A percentile compares a stretch with the other conserved stretches of the same genome.
Evolutionary conservation across 2,797 vertebrate genomes (phyloP).

Genomic region (Petrocephalus sullivani): DNA sequence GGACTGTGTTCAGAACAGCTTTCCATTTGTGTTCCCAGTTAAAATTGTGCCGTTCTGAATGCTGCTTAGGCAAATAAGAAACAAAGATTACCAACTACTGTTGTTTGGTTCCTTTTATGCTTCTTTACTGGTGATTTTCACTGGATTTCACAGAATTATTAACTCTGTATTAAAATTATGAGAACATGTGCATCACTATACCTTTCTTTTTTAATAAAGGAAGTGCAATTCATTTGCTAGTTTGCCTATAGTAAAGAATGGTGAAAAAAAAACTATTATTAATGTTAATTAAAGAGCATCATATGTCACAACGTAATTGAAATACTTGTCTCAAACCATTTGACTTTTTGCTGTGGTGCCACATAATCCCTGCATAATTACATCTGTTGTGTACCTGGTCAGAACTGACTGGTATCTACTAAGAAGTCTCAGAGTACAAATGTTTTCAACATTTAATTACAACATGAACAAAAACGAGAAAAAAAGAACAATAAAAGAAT

Average conservation of each 20-base stretch:
- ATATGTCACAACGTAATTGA: background rate
- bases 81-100: background rate
- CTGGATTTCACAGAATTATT: background rate
- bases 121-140: background rate
- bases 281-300: background rate
- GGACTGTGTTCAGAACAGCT: background rate
- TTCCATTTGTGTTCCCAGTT: background rate
- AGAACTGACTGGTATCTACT: background rate
- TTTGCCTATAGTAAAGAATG: background rate
- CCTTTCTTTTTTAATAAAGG: background rate
- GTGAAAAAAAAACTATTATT: background rate
- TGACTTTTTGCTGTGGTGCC: background rate
- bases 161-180: background rate
- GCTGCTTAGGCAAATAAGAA: background rate
- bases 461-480: background rate
- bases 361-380: background rate
- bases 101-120: background rate
- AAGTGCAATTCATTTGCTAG: background rate
- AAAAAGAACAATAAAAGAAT: background rate
- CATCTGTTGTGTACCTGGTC: background rate
- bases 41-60: background rate
- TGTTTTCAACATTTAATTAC: background rate
- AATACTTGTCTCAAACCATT: background rate
- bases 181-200: background rate
- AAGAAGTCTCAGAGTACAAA: background rate